Conservation (phyloP, 2,888 invertebrate genomes). For the Drosophila eohydei region DNA sequence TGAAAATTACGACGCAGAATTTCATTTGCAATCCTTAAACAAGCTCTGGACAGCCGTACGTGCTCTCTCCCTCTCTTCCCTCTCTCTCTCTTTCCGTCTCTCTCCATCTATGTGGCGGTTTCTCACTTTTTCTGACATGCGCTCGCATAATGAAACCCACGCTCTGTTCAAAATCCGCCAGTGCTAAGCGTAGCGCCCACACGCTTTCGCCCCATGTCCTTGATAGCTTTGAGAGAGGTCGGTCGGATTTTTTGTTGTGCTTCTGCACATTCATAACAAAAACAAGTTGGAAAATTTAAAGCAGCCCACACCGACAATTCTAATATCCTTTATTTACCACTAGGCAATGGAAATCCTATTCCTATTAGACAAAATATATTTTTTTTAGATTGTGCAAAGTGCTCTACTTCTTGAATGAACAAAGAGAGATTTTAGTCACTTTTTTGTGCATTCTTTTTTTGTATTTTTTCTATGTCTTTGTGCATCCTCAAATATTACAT, state of each 20-base stretch:
- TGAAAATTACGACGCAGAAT: constrained; percentile 77
- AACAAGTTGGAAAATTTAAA: constrained; percentile 38
- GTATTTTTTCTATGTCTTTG: not conserved
- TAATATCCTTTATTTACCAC: constrained; percentile 8
- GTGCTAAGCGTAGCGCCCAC: constrained; percentile 15
- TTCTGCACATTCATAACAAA: constrained; percentile 79
- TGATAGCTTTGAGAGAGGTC: constrained; percentile 46
- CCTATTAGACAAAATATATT: not conserved
- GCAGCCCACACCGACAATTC: not conserved
- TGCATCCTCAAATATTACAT: not conserved
- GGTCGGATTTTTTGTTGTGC: constrained; percentile 77
- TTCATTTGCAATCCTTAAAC: constrained; percentile 52
- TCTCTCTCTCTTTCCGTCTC: not conserved
- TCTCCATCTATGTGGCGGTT: not conserved
- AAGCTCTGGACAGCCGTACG: constrained; percentile 21
- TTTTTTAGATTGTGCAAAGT: too few species aligned
- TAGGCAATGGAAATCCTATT: not conserved
- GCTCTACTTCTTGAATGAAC: too few species aligned
- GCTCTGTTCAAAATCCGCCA: constrained; percentile 25
- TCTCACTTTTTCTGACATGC: constrained; percentile 14
- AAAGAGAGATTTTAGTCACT: too few species aligned
- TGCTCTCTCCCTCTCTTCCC: not conserved
- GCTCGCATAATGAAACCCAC: constrained; percentile 52
- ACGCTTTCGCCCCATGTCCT: constrained; percentile 40
- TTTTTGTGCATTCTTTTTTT: too few species aligned